These are phyloP conservation scores for Hyles vespertilio DNA, from an alignment of 1,140 invertebrate species.

Conservation along the genomic window DNA sequence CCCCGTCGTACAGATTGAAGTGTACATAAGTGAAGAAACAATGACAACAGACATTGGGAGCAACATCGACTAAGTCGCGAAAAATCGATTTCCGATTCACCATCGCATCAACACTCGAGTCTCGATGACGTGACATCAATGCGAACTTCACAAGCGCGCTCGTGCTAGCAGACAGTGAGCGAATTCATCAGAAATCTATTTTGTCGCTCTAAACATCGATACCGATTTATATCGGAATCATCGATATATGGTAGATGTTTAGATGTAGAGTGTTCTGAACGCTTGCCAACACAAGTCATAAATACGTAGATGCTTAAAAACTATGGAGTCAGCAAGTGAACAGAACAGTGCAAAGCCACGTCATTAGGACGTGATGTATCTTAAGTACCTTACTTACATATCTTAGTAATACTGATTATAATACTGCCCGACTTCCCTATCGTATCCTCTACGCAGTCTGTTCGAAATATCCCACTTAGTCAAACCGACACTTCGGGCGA, in stretches of 20 bases:
- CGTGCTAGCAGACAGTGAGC: too few species aligned
- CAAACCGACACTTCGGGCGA: neutral
- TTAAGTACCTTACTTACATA: conserved; percentile 28
- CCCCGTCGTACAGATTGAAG: neutral
- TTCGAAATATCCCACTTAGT: conserved; percentile 26
- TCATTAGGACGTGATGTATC: conserved; percentile 25
- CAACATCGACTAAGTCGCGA: conserved; percentile 28
- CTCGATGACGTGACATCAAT: too few species aligned
- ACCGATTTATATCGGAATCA: conserved; percentile 15
- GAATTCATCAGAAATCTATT: conserved; percentile 33
- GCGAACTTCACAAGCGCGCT: too few species aligned
- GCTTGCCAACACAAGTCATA: conserved; percentile 33
- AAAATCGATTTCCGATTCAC: conserved; percentile 39
- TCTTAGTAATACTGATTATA: conserved; percentile 46
- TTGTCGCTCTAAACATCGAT: conserved; percentile 37
- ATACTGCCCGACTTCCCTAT: conserved; percentile 49
- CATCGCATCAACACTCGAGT: neutral
- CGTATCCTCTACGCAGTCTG: conserved; percentile 51
- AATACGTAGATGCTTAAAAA: conserved; percentile 6
- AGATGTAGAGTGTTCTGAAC: conserved; percentile 21
- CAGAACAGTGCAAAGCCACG: conserved; percentile 26
- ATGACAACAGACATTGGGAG: conserved; percentile 22
- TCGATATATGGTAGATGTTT: conserved; percentile 31
- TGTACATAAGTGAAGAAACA: neutral
- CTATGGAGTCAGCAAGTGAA: conserved; percentile 3